These are phyloP conservation scores for Hypotaenidia okinawae DNA, from an alignment of 2,797 vertebrate genomes.

Conservation along the genomic window DNA sequence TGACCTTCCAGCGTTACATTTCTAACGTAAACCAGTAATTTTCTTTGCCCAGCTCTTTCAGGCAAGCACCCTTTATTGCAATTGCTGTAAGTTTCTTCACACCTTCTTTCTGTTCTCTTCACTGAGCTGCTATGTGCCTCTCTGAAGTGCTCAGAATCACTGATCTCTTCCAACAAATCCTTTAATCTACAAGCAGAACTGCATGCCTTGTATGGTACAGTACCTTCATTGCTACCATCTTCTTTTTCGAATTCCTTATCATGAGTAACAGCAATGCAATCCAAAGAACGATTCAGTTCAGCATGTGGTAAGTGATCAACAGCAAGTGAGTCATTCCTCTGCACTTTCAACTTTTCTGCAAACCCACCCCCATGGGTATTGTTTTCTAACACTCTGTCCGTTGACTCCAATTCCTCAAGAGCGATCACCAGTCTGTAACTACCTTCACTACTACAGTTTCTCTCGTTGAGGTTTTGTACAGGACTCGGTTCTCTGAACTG, in stretches of 20 bases:
- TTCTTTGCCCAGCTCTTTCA: not conserved
- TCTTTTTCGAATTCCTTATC: slow-evolving; percentile 1
- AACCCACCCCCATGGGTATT: not conserved
- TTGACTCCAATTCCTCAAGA: not conserved
- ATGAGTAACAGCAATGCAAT: not conserved
- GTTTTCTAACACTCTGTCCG: not conserved
- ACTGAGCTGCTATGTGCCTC: slow-evolving; percentile 21
- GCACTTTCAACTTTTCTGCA: not conserved
- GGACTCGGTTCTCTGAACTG: slow-evolving; percentile 37
- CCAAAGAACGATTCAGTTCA: slow-evolving; percentile 21
- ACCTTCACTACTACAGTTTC: not conserved
- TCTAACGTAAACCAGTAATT: slow-evolving; percentile 42
- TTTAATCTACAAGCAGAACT: slow-evolving; percentile 55
- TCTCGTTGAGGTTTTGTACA: not conserved
- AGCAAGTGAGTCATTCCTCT: not conserved
- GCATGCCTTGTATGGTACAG: not conserved
- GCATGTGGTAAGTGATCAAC: not conserved
- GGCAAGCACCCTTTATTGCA: slow-evolving; percentile 28
- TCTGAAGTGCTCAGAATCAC: slow-evolving; percentile 74
- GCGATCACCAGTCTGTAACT: not conserved
- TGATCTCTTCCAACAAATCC: slow-evolving; percentile 77
- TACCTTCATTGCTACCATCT: not conserved
- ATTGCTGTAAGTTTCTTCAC: slow-evolving; percentile 25
- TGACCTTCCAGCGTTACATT: slow-evolving; percentile 33
- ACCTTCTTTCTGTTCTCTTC: slow-evolving; percentile 54